These are phyloP conservation scores for Elymnias hypermnestra DNA, from an alignment of 1,140 invertebrate species.

Conservation along the genomic window DNA sequence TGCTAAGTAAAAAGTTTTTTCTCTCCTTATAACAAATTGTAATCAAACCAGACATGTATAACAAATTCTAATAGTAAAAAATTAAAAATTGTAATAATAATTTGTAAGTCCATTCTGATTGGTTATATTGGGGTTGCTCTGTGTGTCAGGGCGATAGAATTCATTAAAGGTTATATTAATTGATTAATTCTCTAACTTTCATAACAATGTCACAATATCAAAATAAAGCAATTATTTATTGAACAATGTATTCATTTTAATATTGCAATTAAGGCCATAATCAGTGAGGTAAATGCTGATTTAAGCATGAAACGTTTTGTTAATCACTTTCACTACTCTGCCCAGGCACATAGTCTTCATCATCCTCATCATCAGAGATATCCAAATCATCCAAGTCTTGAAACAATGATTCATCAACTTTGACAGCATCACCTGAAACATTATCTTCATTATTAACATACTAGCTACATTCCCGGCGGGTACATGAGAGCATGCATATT, in stretches of 20 bases:
- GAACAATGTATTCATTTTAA: neutral
- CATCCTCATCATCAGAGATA: constrained; percentile 85
- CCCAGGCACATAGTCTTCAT: constrained; percentile 77
- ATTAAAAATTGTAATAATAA: too few species aligned
- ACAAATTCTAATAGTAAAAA: too few species aligned
- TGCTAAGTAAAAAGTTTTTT: too few species aligned
- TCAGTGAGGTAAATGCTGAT: neutral
- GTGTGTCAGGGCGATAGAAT: too few species aligned
- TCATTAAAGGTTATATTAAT: too few species aligned
- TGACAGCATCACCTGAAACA: constrained; percentile 86
- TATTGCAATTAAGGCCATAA: neutral
- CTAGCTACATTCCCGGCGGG: neutral
- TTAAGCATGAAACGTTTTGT: constrained; percentile 9
- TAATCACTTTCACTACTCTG: constrained; percentile 68
- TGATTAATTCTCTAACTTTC: too few species aligned
- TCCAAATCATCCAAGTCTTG: constrained; percentile 95
- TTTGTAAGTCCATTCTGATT: too few species aligned
- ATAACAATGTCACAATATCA: too few species aligned
- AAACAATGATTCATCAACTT: constrained; percentile 96
- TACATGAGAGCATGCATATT: too few species aligned
- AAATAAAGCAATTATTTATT: neutral
- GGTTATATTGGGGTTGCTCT: too few species aligned
- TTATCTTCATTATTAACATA: neutral
- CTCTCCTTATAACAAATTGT: too few species aligned
- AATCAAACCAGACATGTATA: too few species aligned